phyloP scores from a whole-genome alignment of 2,888 invertebrate species.

The Actias luna region DNA sequence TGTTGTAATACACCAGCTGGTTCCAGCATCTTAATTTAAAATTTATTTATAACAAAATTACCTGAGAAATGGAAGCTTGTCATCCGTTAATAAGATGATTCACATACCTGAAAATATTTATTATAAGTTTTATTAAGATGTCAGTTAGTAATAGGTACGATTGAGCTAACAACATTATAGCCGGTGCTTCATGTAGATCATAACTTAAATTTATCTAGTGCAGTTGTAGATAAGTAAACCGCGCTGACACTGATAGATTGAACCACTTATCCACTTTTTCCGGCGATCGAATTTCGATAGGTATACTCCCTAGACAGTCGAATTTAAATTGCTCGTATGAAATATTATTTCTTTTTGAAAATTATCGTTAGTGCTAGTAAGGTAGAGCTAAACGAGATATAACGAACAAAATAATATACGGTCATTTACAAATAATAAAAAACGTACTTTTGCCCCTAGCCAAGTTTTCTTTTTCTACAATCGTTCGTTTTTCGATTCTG shows the following conservation, averaged over 20 bases:
- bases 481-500: no score
- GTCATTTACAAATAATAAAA: no score
- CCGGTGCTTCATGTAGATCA: background rate
- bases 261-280: slow-evolving; percentile 1
- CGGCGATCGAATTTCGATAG: background rate
- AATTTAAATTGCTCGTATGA: background rate
- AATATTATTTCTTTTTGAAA: background rate
- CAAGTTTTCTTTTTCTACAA: no score
- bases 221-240: slow-evolving; percentile 3
- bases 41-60: no score
- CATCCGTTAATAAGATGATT: no score
- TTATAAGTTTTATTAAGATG: background rate
- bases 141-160: background rate
- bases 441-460: no score
- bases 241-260: background rate
- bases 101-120: background rate
- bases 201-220: background rate
- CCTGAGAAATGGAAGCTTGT: no score
- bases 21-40: no score
- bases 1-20: no score
- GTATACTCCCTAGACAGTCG: background rate
- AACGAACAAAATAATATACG: background rate
- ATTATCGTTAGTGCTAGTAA: background rate
- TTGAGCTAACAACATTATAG: background rate
- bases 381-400: background rate